These are phyloP conservation scores for Sarcophaga peregrina DNA, from an alignment of 1,140 invertebrate genomes.

Conservation along the genomic window DNA sequence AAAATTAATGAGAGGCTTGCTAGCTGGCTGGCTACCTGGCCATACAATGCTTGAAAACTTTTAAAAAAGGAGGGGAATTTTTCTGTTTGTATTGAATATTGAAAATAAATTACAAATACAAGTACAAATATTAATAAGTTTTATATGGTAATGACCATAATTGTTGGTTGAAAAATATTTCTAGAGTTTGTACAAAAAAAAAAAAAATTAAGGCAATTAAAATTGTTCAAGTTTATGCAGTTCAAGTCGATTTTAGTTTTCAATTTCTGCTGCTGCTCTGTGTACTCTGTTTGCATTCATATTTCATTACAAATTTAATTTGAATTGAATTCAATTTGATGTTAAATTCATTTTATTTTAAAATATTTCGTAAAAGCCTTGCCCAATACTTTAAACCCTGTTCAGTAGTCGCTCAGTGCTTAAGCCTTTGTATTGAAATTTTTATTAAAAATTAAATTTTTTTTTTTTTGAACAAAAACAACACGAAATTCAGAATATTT, in stretches of 20 bases:
- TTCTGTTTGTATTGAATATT: slow-evolving; percentile 1
- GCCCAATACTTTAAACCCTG: no score
- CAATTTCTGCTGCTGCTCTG: no score
- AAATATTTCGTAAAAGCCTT: no score
- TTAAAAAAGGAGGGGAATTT: slow-evolving; percentile 18
- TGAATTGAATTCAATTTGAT: no score
- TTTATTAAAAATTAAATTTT: slow-evolving; percentile 13
- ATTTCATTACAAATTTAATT: no score
- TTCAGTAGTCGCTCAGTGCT: no score
- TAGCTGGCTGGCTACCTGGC: not conserved
- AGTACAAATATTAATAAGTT: slow-evolving; percentile 25
- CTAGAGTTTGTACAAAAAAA: not conserved
- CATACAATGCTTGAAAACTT: no score
- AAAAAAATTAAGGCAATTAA: slow-evolving; percentile 34
- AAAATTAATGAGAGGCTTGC: slow-evolving; percentile 6
- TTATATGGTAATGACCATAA: slow-evolving; percentile 41
- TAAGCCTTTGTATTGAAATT: not conserved
- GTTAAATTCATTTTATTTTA: no score
- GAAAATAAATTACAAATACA: not conserved
- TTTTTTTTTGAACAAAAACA: not conserved
- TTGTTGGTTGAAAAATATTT: slow-evolving; percentile 6
- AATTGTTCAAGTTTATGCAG: not conserved
- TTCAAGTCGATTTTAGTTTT: no score
- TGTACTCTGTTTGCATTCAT: no score
- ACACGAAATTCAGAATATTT: not conserved